phyloP scores from a whole-genome alignment of 2,797 vertebrate species.

The Anableps anableps region DNA sequence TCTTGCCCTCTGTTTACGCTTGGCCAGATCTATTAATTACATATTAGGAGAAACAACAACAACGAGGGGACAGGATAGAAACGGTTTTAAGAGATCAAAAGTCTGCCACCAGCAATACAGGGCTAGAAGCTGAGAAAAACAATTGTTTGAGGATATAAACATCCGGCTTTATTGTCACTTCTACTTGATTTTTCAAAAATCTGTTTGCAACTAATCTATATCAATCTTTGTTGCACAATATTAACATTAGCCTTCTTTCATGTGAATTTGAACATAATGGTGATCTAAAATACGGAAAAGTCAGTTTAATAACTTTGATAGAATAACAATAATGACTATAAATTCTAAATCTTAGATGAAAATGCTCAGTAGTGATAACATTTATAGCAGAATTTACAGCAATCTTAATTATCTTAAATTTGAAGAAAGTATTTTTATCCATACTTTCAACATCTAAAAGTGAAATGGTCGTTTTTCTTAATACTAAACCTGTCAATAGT shows the following conservation, averaged over 20 bases:
- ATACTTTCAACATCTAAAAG: too few species aligned
- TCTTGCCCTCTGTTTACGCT: background rate
- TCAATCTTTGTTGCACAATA: background rate
- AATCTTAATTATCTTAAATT: too few species aligned
- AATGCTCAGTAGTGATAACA: background rate
- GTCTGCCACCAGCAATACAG: background rate
- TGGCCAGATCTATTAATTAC: background rate
- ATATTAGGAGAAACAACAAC: background rate
- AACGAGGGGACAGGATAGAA: background rate
- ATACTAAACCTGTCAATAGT: background rate
- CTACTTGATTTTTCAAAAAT: too few species aligned
- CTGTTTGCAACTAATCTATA: too few species aligned
- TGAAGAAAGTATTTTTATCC: too few species aligned
- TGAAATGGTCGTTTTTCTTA: background rate
- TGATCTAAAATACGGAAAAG: background rate
- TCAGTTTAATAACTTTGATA: rapidly evolving
- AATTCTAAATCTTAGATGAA: background rate
- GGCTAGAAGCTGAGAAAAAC: background rate
- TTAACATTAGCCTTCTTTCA: background rate
- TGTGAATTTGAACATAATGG: background rate
- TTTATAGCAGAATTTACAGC: background rate
- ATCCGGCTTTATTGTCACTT: background rate
- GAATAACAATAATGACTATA: background rate
- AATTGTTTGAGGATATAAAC: background rate
- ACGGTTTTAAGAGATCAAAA: background rate